Evolutionary conservation across 2,888 invertebrate species (phyloP).

Genomic region (Drosophila mettleri): DNA sequence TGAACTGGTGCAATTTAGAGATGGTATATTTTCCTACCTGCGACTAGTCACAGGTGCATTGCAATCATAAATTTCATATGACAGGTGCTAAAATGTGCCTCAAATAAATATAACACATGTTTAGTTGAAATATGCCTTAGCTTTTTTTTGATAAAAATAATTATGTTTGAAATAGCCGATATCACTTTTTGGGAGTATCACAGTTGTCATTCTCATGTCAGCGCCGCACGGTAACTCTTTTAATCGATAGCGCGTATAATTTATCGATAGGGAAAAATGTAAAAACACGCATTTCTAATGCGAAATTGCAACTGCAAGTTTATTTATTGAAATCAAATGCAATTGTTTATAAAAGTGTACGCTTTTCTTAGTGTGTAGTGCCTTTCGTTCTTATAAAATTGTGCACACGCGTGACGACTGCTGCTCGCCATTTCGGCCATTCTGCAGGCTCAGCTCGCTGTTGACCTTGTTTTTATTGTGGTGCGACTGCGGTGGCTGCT

Average conservation of each 20-base stretch:
- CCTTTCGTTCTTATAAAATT: slow-evolving; percentile 79
- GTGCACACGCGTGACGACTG: slow-evolving; percentile 84
- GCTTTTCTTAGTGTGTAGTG: slow-evolving; percentile 18
- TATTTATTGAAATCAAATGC: slow-evolving; percentile 69
- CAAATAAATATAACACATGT: neutral
- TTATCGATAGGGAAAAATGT: slow-evolving; percentile 25
- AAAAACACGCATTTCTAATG: slow-evolving; percentile 33
- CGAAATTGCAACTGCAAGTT: slow-evolving; percentile 48
- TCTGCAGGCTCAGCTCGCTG: slow-evolving; percentile 71
- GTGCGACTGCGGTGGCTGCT: slow-evolving; percentile 68
- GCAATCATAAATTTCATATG: neutral
- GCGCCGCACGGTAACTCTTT: neutral
- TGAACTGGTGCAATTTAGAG: slow-evolving; percentile 61
- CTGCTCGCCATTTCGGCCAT: slow-evolving; percentile 49
- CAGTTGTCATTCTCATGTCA: slow-evolving; percentile 35
- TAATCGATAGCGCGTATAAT: slow-evolving; percentile 28
- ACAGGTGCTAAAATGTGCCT: neutral
- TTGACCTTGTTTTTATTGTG: slow-evolving; percentile 73
- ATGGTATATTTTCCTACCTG: slow-evolving; percentile 40
- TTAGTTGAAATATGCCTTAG: neutral
- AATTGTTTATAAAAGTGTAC: slow-evolving; percentile 66
- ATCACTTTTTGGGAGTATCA: neutral
- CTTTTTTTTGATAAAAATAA: neutral
- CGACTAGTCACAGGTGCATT: slow-evolving; percentile 45
- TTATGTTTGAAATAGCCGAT: neutral